Evolutionary conservation across 2,113 vertebrate genomes (phyloP), one percentile per base, ranked within the genome.

Genomic region (Lepisosteus osseus): DNA sequence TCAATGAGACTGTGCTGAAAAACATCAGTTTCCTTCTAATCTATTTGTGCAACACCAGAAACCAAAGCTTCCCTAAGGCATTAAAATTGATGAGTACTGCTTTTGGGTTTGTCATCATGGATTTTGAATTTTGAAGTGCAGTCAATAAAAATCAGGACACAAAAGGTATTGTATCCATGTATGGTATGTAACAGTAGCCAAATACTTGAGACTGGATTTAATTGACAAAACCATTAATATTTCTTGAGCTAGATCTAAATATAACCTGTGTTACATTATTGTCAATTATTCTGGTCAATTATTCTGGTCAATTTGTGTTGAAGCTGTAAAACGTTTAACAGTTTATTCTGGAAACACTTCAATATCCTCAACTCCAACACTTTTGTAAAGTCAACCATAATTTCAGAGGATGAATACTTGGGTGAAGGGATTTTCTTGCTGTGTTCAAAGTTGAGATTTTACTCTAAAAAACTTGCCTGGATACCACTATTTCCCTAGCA

Each of bases 401-500:
- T 65, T 44, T 66, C 11, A 9, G 41, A 43, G 42, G 44, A 72
- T 15, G 54, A 56, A 65, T 29, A 44, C n/a, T 42, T 42, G 29
- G 64, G 15, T 29, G 66, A 44, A 12, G 63, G n/a, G 8, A 45
- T 45, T 56, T 41, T 66, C 47, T 51, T 9, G 47, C 9, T 51
- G 1, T 9, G 9, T 9, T 51, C 57, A 59, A 15, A 59, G n/a
- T 59, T 59, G 3, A 3, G 5, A n/a, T 59, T 59, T 59, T 59
- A 13, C 62, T 65, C 11, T 11, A 15, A 65, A 43, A 1, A 15
- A 11, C 3, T 29, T 9, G 62, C 62, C 62, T 65, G 62, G 62
- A 65, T 85, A 86, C 86, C 82, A 82, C 73, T 78, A 77, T 75
- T 86, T 87, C 85, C 88, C 82, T 91, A 83, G 88, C 86, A 89